These are phyloP conservation scores for Sebastes oblongus DNA, from an alignment of 2,797 vertebrate genomes.

Conservation along the genomic window DNA sequence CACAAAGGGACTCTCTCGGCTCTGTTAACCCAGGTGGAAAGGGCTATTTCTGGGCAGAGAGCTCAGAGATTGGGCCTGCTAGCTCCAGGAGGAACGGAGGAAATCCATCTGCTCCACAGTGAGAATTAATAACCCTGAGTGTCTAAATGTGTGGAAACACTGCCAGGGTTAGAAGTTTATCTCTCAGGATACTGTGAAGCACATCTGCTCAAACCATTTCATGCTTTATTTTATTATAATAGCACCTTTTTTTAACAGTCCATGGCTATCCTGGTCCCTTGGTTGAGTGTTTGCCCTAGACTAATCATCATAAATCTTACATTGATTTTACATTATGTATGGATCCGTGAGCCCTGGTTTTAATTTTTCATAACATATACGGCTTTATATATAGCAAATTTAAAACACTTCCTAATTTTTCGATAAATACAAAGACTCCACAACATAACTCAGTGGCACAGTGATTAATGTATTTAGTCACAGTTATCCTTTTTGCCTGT, in stretches of 20 bases:
- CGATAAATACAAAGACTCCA: not conserved
- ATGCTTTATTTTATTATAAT: not conserved
- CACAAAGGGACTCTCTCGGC: constrained; percentile 81
- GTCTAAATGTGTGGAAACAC: constrained; percentile 3
- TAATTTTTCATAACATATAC: not conserved
- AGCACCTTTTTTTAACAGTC: not conserved
- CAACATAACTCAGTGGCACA: not conserved
- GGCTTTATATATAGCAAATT: not conserved
- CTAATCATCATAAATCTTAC: not conserved
- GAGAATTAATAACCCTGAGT: constrained; percentile 30
- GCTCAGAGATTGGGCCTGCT: constrained; percentile 84
- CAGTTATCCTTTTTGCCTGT: not conserved
- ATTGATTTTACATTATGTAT: not conserved
- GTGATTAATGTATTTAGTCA: not conserved
- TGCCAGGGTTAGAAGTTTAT: not conserved
- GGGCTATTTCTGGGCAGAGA: constrained; percentile 72
- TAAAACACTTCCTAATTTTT: not conserved
- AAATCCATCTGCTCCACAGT: constrained; percentile 84
- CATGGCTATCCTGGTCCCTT: not conserved
- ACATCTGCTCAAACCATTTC: constrained; percentile 30
- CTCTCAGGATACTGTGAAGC: constrained; percentile 1
- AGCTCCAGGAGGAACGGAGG: constrained; percentile 82
- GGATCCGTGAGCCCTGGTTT: not conserved
- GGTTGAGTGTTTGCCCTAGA: no score
- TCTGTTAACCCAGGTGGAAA: constrained; percentile 78